Conservation (phyloP, 2,113 vertebrate genomes). For the Alligator mississippiensis region DNA sequence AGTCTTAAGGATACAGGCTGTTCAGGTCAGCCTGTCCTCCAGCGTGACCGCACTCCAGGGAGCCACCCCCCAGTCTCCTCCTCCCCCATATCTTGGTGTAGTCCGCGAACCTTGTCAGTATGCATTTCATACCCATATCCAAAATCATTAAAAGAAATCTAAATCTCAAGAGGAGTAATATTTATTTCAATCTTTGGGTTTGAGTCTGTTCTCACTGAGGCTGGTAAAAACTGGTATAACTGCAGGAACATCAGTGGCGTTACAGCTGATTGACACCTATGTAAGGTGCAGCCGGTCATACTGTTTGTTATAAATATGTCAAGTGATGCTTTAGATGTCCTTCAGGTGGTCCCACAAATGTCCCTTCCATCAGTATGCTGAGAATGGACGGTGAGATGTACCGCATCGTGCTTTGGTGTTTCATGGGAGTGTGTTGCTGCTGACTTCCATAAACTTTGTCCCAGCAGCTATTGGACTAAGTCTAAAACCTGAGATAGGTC, state of each 20-base stretch:
- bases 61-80: no score
- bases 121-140: no score
- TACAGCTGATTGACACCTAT: not conserved
- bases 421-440: not conserved
- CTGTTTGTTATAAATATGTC: not conserved
- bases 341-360: not conserved
- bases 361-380: not conserved
- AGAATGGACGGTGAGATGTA: accelerated
- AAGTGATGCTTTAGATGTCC: not conserved
- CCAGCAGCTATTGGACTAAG: not conserved
- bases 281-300: not conserved
- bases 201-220: not conserved
- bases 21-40: no score
- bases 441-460: not conserved
- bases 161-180: no score
- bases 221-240: not conserved
- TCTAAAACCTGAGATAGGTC: not conserved
- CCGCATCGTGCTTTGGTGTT: not conserved
- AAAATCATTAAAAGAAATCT: no score
- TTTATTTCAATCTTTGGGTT: not conserved
- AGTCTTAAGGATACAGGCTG: no score
- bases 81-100: not conserved
- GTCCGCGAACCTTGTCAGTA: no score
- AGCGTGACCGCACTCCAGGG: no score
- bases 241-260: not conserved